These are phyloP conservation scores for Drosophila hydei DNA, from an alignment of 1,140 invertebrate genomes.

Conservation along the genomic window DNA sequence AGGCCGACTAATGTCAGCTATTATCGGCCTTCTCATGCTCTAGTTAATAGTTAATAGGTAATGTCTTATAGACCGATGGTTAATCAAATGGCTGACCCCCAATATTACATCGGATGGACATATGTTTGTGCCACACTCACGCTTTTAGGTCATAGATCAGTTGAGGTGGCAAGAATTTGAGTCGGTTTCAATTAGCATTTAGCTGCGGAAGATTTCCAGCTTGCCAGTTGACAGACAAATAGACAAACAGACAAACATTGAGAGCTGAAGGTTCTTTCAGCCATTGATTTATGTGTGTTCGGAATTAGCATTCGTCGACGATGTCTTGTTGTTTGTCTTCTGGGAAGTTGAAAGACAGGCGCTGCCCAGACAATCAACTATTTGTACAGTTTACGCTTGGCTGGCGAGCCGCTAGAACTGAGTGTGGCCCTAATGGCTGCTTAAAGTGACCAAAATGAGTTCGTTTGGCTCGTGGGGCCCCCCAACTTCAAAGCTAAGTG, in stretches of 20 bases:
- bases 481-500: constrained; percentile 43
- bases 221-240: constrained; percentile 55
- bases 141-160: constrained; percentile 46
- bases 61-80: constrained; percentile 12
- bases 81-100: constrained; percentile 23
- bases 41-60: constrained; percentile 38
- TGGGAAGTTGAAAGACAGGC: constrained; percentile 15
- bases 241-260: too few relatives aligned
- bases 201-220: constrained; percentile 43
- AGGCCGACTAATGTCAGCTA: constrained; percentile 49
- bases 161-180: background rate
- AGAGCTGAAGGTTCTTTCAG: constrained; percentile 27
- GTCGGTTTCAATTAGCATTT: constrained; percentile 48
- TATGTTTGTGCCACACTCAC: constrained; percentile 26
- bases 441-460: constrained; percentile 74
- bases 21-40: constrained; percentile 46
- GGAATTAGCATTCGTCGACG: constrained; percentile 59
- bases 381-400: constrained; percentile 68
- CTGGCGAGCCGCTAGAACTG: constrained; percentile 26
- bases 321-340: constrained; percentile 34
- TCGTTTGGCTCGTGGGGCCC: constrained; percentile 59
- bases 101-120: constrained; percentile 48
- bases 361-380: constrained; percentile 21
- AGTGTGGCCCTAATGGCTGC: constrained; percentile 55
- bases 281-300: constrained; percentile 53